Evolutionary conservation across 1,140 invertebrate genomes (phyloP).

Genomic region (Muscidifurax raptorellus): DNA sequence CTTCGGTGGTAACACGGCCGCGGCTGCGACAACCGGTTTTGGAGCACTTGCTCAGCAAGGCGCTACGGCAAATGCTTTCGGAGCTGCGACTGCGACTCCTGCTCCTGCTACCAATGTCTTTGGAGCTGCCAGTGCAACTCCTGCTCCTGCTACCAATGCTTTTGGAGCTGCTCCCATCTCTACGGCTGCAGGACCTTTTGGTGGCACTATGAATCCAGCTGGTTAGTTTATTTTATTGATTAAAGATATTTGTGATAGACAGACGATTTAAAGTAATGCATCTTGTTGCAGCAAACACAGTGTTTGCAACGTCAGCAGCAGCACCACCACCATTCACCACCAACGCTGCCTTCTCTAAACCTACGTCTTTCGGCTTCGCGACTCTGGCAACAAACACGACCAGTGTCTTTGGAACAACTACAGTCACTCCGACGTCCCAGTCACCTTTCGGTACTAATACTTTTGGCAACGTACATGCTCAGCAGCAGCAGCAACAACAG

Average conservation of each 20-base stretch:
- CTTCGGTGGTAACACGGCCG: constrained; percentile 55
- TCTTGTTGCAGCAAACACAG: constrained; percentile 8
- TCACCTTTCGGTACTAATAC: constrained; percentile 48
- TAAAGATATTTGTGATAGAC: background rate
- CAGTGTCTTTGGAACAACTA: constrained; percentile 21
- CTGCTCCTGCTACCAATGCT: constrained; percentile 15
- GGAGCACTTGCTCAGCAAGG: constrained; percentile 51
- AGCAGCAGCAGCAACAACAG: constrained; percentile 19
- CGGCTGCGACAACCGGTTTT: constrained; percentile 53
- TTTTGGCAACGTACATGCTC: constrained; percentile 47
- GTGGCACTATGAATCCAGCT: constrained; percentile 22
- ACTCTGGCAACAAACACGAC: constrained; percentile 3
- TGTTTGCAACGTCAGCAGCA: constrained; percentile 15
- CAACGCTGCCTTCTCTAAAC: background rate
- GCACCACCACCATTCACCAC: background rate
- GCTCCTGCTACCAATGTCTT: constrained; percentile 50
- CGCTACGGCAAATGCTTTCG: constrained; percentile 53
- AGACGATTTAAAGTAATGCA: background rate
- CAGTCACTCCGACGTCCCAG: background rate
- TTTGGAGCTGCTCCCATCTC: constrained; percentile 50
- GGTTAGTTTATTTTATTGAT: constrained; percentile 13
- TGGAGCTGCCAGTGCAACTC: constrained; percentile 27
- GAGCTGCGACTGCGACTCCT: background rate
- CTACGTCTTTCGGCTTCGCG: constrained; percentile 5
- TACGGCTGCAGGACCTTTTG: constrained; percentile 51